A percentile compares a stretch with the other conserved stretches of the same genome.
Evolutionary conservation across 2,888 invertebrate genomes (phyloP).

Genomic region (Adineta ricciae): DNA sequence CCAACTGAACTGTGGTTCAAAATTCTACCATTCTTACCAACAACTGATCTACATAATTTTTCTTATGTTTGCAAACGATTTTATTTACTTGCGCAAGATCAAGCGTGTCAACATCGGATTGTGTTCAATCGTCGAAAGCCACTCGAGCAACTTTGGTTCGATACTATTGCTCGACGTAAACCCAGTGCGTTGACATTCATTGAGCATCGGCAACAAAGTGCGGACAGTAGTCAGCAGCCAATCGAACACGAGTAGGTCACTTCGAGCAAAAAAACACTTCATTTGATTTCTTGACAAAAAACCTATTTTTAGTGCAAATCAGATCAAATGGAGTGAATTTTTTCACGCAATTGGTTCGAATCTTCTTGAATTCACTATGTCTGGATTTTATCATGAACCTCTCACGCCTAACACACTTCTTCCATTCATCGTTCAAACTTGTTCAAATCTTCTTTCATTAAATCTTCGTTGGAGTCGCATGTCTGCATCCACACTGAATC

Average conservation of each 20-base stretch:
- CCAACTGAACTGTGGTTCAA: constrained; percentile 18
- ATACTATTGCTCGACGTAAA: not conserved
- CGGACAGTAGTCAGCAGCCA: not conserved
- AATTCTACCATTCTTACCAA: not conserved
- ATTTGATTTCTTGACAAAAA: too few species aligned
- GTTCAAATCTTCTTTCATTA: not conserved
- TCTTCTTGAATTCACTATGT: not conserved
- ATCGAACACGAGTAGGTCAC: not conserved
- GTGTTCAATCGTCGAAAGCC: not conserved
- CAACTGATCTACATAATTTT: not conserved
- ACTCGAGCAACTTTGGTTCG: not conserved
- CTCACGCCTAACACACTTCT: not conserved
- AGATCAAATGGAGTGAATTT: not conserved
- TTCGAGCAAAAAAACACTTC: too few species aligned
- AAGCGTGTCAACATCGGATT: constrained; percentile 13
- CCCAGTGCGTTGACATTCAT: not conserved
- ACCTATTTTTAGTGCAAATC: too few species aligned
- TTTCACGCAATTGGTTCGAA: not conserved
- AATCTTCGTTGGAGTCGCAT: constrained; percentile 4
- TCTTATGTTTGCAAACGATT: constrained; percentile 18
- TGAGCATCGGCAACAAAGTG: not conserved
- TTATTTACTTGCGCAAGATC: constrained; percentile 13
- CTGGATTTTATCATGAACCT: constrained; percentile 3
- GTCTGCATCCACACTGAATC: not conserved
- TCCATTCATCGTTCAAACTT: not conserved